A percentile compares a stretch with the other conserved stretches of the same genome.
phyloP scores from a whole-genome alignment of 2,888 invertebrate genomes.

The Neocrepidodera transversa region DNA sequence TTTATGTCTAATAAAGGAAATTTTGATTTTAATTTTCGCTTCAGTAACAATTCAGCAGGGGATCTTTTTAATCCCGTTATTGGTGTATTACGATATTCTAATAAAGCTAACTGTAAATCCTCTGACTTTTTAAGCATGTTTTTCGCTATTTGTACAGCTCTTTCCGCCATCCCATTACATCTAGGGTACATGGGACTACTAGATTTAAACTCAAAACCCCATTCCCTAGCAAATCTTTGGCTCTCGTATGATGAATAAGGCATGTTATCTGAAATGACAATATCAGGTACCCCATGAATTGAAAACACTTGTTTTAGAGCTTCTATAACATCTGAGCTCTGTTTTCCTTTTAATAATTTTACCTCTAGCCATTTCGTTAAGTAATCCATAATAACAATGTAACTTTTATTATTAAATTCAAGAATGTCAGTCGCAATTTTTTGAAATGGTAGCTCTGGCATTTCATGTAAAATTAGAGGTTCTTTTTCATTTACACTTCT shows the following conservation, averaged over 20 bases:
- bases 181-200: constrained; percentile 37
- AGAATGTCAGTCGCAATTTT: constrained; percentile 21
- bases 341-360: constrained; percentile 5
- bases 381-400: constrained; percentile 22
- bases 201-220: constrained; percentile 33
- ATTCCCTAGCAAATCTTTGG: constrained; percentile 34
- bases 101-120: neutral
- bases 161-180: constrained; percentile 38
- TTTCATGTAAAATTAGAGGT: constrained; percentile 20
- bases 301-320: constrained; percentile 7
- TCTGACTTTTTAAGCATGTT: constrained; percentile 16
- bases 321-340: neutral
- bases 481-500: constrained; percentile 24
- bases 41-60: neutral
- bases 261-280: constrained; percentile 36
- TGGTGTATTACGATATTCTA: constrained; percentile 1
- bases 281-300: constrained; percentile 29
- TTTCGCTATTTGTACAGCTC: constrained; percentile 21
- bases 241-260: constrained; percentile 32
- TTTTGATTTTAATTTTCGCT: neutral
- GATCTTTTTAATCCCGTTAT: neutral
- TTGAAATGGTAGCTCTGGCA: constrained; percentile 21
- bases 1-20: constrained; percentile 4
- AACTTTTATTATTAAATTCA: constrained; percentile 13
- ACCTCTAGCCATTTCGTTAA: constrained; percentile 22